Conservation (phyloP, 2,113 vertebrate species). For the Dromaius novaehollandiae region DNA sequence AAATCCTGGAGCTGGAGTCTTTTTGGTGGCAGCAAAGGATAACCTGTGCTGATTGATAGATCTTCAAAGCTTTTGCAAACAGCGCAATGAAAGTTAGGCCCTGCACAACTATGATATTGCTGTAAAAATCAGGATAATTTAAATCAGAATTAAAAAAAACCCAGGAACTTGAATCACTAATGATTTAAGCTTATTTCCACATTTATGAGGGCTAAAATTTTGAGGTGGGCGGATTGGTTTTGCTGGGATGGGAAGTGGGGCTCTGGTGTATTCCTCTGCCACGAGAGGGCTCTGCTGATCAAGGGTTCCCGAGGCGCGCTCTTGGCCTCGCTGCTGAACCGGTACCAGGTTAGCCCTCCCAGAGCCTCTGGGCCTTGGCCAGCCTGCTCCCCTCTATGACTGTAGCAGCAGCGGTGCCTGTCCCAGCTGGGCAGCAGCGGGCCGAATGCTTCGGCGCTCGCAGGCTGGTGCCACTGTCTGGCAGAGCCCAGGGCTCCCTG, state of each 20-base stretch:
- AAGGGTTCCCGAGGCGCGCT: background rate
- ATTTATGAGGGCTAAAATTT: background rate
- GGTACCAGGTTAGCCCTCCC: background rate
- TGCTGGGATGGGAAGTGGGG: background rate
- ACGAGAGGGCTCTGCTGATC: background rate
- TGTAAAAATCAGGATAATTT: background rate
- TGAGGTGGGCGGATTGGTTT: background rate
- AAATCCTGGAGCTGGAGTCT: background rate
- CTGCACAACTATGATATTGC: background rate
- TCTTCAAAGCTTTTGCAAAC: background rate
- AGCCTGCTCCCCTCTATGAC: background rate
- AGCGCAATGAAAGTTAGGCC: background rate
- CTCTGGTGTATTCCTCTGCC: background rate
- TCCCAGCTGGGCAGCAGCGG: background rate
- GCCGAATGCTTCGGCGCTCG: background rate
- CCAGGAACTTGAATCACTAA: background rate
- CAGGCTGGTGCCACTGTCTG: background rate
- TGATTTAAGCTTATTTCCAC: background rate
- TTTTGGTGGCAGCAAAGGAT: background rate
- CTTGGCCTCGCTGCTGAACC: fast-evolving
- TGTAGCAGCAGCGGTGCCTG: background rate
- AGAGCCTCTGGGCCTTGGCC: background rate
- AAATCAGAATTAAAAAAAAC: background rate
- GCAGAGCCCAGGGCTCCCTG: background rate
- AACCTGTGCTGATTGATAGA: fast-evolving